phyloP scores from a whole-genome alignment of 2,113 vertebrate species.

The Trichechus manatus region DNA sequence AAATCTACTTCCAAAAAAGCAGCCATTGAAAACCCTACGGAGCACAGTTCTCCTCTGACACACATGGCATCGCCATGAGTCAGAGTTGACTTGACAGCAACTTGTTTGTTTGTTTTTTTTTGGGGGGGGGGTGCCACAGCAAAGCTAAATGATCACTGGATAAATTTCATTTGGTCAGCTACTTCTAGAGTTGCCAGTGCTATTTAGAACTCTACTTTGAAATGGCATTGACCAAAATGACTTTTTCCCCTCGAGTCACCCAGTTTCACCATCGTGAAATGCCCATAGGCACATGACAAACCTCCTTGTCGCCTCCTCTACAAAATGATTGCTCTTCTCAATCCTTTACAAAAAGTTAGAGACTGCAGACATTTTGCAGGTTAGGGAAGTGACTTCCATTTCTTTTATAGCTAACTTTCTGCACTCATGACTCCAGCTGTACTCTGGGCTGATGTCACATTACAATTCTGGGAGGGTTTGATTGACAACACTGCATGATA shows the following conservation, averaged over 20 bases:
- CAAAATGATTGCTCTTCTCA: slow-evolving; percentile 44
- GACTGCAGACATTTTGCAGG: slow-evolving; percentile 57
- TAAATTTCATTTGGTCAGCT: background rate
- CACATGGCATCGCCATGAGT: background rate
- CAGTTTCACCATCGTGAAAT: slow-evolving; percentile 25
- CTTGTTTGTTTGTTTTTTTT: background rate
- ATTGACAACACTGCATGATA: slow-evolving; percentile 71
- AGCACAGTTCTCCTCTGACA: background rate
- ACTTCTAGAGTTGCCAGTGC: background rate
- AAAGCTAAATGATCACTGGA: background rate
- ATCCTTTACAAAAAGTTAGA: slow-evolving; percentile 39
- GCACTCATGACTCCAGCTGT: slow-evolving; percentile 29
- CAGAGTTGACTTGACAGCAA: background rate
- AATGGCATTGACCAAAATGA: slow-evolving; percentile 46
- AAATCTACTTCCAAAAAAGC: background rate
- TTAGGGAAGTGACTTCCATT: slow-evolving; percentile 34
- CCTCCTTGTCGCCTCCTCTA: background rate
- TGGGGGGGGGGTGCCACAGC: background rate
- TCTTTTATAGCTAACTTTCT: slow-evolving; percentile 48
- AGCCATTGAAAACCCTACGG: background rate
- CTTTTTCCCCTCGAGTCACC: background rate
- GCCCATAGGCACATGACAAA: background rate
- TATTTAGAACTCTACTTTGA: slow-evolving; percentile 28
- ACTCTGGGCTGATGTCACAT: background rate
- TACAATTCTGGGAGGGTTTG: slow-evolving; percentile 55